Evolutionary conservation across 2,113 vertebrate genomes (phyloP).

Genomic region (Pimephales promelas): DNA sequence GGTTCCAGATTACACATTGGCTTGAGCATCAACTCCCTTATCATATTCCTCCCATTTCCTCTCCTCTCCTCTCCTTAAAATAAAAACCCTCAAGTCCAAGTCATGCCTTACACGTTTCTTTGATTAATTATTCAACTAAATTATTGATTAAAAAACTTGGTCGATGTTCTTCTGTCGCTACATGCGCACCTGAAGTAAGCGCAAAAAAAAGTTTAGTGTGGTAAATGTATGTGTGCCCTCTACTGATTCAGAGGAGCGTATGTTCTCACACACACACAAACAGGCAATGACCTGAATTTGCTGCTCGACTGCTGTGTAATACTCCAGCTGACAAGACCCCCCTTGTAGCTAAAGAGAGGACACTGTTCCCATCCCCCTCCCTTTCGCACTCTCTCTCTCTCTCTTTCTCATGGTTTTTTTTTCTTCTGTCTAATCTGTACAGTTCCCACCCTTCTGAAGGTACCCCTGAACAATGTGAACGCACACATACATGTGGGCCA

Average conservation of each 20-base stretch:
- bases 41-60: too few species aligned
- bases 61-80: background rate
- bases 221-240: background rate
- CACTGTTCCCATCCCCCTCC: constrained; percentile 49
- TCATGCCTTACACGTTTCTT: background rate
- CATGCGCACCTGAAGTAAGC: background rate
- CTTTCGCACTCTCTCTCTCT: constrained; percentile 18
- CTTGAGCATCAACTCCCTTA: background rate
- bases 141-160: background rate
- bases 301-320: constrained; percentile 49
- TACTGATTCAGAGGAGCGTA: constrained; percentile 13
- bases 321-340: constrained; percentile 52
- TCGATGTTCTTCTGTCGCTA: background rate
- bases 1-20: background rate
- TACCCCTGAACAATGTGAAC: constrained; percentile 5
- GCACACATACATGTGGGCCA: constrained; percentile 5
- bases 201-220: background rate
- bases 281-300: constrained; percentile 54
- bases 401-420: constrained; percentile 11
- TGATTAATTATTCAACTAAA: constrained; percentile 7
- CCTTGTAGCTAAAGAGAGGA: background rate
- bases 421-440: constrained; percentile 36
- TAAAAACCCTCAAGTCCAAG: background rate
- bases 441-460: constrained; percentile 34
- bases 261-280: constrained; percentile 3